Percentiles rank a stretch among this genome's conserved stretches.
Evolutionary conservation across 1,140 invertebrate species (phyloP).

Genomic region (Drosophila arawakana): DNA sequence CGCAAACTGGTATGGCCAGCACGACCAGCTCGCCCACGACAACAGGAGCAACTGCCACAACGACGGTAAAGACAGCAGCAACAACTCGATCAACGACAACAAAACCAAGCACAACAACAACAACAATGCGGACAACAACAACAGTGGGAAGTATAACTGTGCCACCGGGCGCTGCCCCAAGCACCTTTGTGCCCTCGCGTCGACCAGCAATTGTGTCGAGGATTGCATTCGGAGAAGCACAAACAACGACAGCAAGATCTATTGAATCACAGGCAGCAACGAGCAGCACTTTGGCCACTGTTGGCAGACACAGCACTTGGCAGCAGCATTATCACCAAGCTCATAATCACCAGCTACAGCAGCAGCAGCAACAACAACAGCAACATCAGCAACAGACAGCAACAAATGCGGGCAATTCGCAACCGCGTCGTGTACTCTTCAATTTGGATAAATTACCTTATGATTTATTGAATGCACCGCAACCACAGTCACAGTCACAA

Average conservation of each 20-base stretch:
- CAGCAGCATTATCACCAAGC: slow-evolving; percentile 73
- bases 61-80: slow-evolving; percentile 6
- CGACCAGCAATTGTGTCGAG: slow-evolving; percentile 84
- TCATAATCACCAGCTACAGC: slow-evolving; percentile 60
- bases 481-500: slow-evolving; percentile 44
- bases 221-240: slow-evolving; percentile 83
- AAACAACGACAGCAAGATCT: slow-evolving; percentile 58
- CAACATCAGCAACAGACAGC: slow-evolving; percentile 40
- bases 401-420: slow-evolving; percentile 46
- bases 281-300: slow-evolving; percentile 43
- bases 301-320: slow-evolving; percentile 59
- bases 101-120: background rate
- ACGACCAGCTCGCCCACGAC: slow-evolving; percentile 9
- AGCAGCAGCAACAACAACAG: slow-evolving; percentile 44
- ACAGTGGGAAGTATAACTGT: slow-evolving; percentile 44
- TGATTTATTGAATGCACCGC: slow-evolving; percentile 84
- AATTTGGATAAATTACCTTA: slow-evolving; percentile 84
- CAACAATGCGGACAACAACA: slow-evolving; percentile 14
- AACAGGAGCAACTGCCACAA: slow-evolving; percentile 12
- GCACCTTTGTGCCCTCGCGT: slow-evolving; percentile 72
- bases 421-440: slow-evolving; percentile 81
- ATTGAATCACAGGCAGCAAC: slow-evolving; percentile 33
- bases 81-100: slow-evolving; percentile 17
- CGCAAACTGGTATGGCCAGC: slow-evolving; percentile 62
- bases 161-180: slow-evolving; percentile 55